phyloP scores from a whole-genome alignment of 2,797 vertebrate genomes.

The Anabas testudineus region DNA sequence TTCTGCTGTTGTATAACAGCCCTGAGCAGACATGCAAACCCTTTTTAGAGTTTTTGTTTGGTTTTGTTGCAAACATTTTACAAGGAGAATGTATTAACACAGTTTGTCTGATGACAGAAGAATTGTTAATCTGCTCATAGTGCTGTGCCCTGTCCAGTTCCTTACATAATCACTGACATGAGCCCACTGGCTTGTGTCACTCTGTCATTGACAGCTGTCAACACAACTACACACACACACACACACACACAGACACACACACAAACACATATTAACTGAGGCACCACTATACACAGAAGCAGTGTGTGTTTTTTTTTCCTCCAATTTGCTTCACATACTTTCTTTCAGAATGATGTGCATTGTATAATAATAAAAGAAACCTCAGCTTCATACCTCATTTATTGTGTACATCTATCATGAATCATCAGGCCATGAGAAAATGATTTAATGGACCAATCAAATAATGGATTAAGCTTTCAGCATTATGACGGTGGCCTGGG shows the following conservation, averaged over 20 bases:
- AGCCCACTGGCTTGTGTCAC: constrained; percentile 82
- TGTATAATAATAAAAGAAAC: constrained; percentile 27
- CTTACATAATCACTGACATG: constrained; percentile 87
- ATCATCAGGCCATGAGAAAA: constrained; percentile 64
- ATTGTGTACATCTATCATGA: constrained; percentile 51
- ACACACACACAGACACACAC: constrained; percentile 33
- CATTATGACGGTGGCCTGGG: constrained; percentile 71
- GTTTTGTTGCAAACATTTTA: constrained; percentile 59
- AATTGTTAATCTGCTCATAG: constrained; percentile 80
- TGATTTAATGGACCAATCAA: constrained; percentile 77
- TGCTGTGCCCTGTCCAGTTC: constrained; percentile 78
- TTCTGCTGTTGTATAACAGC: constrained; percentile 33
- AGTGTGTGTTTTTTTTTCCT: constrained; percentile 15
- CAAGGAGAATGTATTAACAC: constrained; percentile 63
- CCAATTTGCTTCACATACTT: constrained; percentile 27
- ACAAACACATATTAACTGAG: constrained; percentile 18
- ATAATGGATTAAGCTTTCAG: constrained; percentile 82
- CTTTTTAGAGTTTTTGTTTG: constrained; percentile 48
- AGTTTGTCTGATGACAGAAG: constrained; percentile 58
- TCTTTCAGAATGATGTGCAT: constrained; percentile 24
- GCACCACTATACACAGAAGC: constrained; percentile 17
- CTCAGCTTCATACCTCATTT: constrained; percentile 42
- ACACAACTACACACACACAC: constrained; percentile 57
- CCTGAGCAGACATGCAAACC: constrained; percentile 23
- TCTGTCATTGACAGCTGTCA: constrained; percentile 86